These are phyloP conservation scores for Orestias chungarensis DNA, from an alignment of 2,797 vertebrate genomes.

Conservation along the genomic window DNA sequence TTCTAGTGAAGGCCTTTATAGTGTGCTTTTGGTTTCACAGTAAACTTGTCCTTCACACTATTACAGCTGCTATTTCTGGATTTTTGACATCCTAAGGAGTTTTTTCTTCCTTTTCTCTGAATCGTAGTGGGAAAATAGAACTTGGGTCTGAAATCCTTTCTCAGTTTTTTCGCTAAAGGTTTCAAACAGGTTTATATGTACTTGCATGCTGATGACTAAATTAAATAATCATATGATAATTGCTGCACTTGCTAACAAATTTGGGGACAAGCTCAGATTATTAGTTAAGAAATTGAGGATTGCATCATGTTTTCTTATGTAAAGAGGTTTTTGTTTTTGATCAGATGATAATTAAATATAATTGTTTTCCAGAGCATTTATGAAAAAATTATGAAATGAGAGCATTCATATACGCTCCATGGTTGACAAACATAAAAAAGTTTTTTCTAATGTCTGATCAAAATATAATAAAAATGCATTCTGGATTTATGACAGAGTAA, in stretches of 20 bases:
- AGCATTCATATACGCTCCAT: neutral
- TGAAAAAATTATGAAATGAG: neutral
- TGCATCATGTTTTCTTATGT: neutral
- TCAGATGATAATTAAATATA: neutral
- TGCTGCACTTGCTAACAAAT: too few relatives aligned
- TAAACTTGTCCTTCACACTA: conserved; percentile 16
- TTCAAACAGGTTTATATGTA: conserved; percentile 7
- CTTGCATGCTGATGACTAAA: too few relatives aligned
- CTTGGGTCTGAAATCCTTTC: neutral
- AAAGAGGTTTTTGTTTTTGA: neutral
- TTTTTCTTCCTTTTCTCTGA: neutral
- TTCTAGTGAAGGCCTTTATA: conserved; percentile 25
- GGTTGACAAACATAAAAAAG: neutral
- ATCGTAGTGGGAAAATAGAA: conserved; percentile 1
- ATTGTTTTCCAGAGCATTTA: neutral
- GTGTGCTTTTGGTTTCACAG: conserved; percentile 2
- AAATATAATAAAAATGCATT: neutral
- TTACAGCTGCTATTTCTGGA: conserved; percentile 12
- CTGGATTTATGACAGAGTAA: neutral
- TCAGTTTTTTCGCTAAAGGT: conserved; percentile 5
- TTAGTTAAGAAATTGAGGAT: neutral
- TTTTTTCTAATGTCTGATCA: neutral
- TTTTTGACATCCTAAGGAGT: conserved; percentile 10
- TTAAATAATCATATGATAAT: too few relatives aligned
- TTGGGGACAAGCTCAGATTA: neutral